Conservation (phyloP, 1,140 invertebrate species). For the Leptopilina boulardi region DNA sequence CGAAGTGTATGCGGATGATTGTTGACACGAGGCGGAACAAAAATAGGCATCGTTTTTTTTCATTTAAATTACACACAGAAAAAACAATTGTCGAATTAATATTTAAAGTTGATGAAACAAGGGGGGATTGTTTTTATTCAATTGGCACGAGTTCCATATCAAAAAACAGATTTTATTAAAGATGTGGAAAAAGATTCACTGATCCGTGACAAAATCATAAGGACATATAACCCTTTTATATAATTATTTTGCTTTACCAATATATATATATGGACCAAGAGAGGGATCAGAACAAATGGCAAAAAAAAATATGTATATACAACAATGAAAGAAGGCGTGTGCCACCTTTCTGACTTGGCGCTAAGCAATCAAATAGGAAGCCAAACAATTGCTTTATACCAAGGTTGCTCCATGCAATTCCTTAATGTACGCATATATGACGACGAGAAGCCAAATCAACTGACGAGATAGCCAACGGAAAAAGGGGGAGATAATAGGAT, state of each 20-base stretch:
- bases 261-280: no score
- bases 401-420: background rate
- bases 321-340: constrained; percentile 45
- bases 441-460: constrained; percentile 32
- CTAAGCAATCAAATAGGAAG: constrained; percentile 60
- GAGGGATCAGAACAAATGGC: constrained; percentile 41
- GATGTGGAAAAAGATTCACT: constrained; percentile 45
- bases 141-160: constrained; percentile 24
- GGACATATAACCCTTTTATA: constrained; percentile 63
- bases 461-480: background rate
- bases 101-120: no score
- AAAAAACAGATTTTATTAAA: background rate
- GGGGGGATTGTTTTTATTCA: constrained; percentile 38
- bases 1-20: constrained; percentile 49
- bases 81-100: no score
- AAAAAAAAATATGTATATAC: background rate
- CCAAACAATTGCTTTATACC: constrained; percentile 49
- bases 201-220: constrained; percentile 57
- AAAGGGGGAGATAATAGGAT: background rate
- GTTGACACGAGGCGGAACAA: constrained; percentile 31
- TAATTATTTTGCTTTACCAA: constrained; percentile 67
- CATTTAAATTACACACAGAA: no score
- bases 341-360: constrained; percentile 52
- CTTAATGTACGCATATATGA: no score
- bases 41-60: constrained; percentile 1